Evolutionary conservation across 2,888 invertebrate genomes (phyloP), one percentile per base, ranked within the genome.

Genomic region (Melanargia galathea): DNA sequence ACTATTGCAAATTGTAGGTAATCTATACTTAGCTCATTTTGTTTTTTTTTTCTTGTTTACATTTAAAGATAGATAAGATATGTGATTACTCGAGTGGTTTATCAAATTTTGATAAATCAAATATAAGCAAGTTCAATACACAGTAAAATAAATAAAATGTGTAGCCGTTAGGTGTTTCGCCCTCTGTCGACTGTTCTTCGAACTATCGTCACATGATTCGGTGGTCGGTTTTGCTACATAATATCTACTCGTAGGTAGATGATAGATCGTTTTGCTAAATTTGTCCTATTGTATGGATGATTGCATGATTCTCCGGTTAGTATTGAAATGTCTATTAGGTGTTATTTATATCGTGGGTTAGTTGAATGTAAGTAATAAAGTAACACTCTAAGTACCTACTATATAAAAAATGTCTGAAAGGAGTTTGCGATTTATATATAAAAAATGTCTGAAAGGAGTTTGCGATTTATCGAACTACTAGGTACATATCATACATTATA

Each of bases 151-250:
- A 5, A 51, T 30, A 18, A 35, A 1, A 13, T 2, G 16, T 20
- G 30, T 33, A 5, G 33, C 52, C 20, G 52, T 6, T 30, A 16
- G 16, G 5, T 40, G 16, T 46, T 22, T 46, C 22, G 45, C 45
- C 57, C 45, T 46, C 57, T 57, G 7, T 16, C 46, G 57, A 45
- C 30, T 5, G 20, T 30, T 45, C 30, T 57, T 16, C 45, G 16
- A 46, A 57, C 45, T 30, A 20, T 57, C 45, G 45, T 57, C 57
- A 57, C 57, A 57, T 57, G 57, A 57, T 46, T 57, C 7, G 45
- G 33, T 30, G 22, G 40, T 10, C 40, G 55, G 40, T 18, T 26
- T 55, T 13, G 43, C 24, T 26, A 16, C 30, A 30, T 30, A n/a
- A n/a, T n/a, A n/a, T n/a, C n/a, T n/a, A n/a, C n/a, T n/a, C n/a